Conservation (phyloP, 2,113 vertebrate species). For the Tragelaphus strepsiceros region DNA sequence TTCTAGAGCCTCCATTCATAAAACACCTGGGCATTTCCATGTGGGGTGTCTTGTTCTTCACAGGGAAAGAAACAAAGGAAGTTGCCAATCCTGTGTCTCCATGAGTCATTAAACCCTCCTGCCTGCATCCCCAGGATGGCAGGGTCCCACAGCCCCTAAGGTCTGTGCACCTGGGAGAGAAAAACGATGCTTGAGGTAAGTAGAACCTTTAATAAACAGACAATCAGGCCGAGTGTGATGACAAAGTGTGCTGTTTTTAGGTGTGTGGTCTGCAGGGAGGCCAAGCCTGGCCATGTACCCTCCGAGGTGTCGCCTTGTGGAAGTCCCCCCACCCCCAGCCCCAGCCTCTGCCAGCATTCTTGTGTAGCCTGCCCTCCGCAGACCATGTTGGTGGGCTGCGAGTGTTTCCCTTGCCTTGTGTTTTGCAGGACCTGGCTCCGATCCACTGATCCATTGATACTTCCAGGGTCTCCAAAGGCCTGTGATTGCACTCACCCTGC, state of each 20-base stretch:
- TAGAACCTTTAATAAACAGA: slow-evolving; percentile 45
- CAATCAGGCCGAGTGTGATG: neutral
- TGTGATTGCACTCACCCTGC: rapidly evolving
- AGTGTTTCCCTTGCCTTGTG: rapidly evolving
- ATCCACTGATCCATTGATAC: neutral
- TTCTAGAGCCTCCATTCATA: neutral
- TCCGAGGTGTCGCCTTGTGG: neutral
- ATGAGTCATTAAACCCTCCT: neutral
- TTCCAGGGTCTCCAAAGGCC: neutral
- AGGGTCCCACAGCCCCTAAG: rapidly evolving
- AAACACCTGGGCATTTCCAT: neutral
- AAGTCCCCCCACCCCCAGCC: no score
- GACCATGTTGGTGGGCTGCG: rapidly evolving
- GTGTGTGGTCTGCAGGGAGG: neutral
- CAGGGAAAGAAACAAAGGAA: neutral
- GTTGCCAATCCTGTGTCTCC: neutral
- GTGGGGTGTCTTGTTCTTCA: neutral
- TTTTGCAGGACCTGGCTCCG: neutral
- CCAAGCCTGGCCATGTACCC: neutral
- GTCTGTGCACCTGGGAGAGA: rapidly evolving
- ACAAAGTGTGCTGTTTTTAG: neutral
- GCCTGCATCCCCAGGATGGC: rapidly evolving
- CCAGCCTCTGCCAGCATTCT: neutral
- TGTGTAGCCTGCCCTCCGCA: rapidly evolving
- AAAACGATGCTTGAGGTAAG: slow-evolving; percentile 22